Conservation (phyloP, 2,797 vertebrate species). For the Prionace glauca region DNA sequence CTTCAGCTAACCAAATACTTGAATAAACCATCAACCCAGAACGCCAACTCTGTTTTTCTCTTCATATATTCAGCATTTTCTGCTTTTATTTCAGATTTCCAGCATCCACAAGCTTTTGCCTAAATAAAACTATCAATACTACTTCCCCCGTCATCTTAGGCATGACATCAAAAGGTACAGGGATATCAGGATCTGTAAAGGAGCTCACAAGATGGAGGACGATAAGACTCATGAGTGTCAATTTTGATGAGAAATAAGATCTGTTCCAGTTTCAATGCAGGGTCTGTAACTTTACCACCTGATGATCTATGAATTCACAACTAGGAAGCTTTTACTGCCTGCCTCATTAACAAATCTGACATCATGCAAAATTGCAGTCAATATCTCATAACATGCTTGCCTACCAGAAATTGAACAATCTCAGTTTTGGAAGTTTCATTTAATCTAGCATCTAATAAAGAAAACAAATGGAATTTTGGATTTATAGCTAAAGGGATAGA, state of each 20-base stretch:
- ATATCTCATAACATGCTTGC: background rate
- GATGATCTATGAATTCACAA: background rate
- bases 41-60: background rate
- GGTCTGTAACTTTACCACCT: background rate
- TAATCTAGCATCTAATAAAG: background rate
- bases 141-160: background rate
- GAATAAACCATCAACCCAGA: background rate
- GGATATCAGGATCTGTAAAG: background rate
- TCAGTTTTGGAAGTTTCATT: background rate
- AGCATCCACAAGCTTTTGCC: background rate
- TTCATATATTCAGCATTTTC: background rate
- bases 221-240: background rate
- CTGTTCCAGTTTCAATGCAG: background rate
- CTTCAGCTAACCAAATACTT: background rate
- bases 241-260: background rate
- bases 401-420: background rate
- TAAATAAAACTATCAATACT: background rate
- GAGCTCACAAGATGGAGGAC: background rate
- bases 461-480: too few relatives aligned
- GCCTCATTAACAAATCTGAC: background rate
- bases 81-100: background rate
- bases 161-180: background rate
- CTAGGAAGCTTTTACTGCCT: background rate
- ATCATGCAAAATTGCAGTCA: too few relatives aligned
- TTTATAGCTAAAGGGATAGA: too few relatives aligned